Evolutionary conservation across 2,113 vertebrate species (phyloP), one percentile per base, ranked within the genome.

Genomic region (Tylochromis polylepis): DNA sequence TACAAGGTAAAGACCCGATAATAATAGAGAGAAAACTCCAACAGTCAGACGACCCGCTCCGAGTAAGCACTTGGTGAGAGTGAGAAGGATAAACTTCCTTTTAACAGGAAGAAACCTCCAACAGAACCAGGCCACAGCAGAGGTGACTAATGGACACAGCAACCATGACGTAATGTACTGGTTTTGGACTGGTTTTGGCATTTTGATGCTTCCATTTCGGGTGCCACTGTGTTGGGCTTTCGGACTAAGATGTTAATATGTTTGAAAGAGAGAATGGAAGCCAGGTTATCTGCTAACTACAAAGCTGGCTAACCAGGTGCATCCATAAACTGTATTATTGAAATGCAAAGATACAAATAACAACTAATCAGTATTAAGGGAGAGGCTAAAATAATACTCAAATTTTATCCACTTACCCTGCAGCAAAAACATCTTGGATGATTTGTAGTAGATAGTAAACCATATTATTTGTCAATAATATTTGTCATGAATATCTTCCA

Each of bases 161-260:
- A 49, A 8, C 41, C 41, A 2, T 29, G 70, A 49, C 70, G 49
- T 46, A 27, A 49, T 9, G 43, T 46, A 12, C 43, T 20, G 24
- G 3, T 75, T 29, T 49, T 29, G 5, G 15, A 20, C 27, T 72
- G 38, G 65, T 70, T 70, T 43, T 5, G n/a, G 5, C 18, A 16
- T 72, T 75, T 20, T 46, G 15, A 49, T 11, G 41, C 24, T 49
- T 8, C 67, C 24, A 49, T 27, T 3, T 72, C 24, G 27, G 67
- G 15, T 0, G 0, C 0, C 15, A 18, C 24, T 29, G 41, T 49
- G 67, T 27, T 41, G 2, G 16, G 49, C 41, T 0, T 49, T 9
- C 29, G 1, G 15, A 49, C 24, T 0, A 1, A 49, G 22, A 49
- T 10, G 5, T 75, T 8, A 11, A 46, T 24, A 5, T 49, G 18